These are phyloP conservation scores for Heliconius aoede DNA, from an alignment of 2,888 invertebrate genomes.

Conservation along the genomic window DNA sequence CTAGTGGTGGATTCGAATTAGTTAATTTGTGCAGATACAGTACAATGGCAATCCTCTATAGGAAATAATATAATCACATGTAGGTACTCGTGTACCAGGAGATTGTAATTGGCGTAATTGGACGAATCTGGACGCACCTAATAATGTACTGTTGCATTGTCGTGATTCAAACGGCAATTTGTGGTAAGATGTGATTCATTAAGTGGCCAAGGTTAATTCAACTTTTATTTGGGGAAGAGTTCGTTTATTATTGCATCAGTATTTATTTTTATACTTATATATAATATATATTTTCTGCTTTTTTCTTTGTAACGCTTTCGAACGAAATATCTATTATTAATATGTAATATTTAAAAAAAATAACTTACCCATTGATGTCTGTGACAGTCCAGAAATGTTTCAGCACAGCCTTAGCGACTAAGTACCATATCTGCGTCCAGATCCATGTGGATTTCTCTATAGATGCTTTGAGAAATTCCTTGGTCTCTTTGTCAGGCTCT, in stretches of 20 bases:
- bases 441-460: slow-evolving; percentile 93
- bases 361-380: slow-evolving; percentile 96
- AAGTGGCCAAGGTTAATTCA: slow-evolving; percentile 42
- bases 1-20: slow-evolving; percentile 69
- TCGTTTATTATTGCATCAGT: no score
- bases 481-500: slow-evolving; percentile 88
- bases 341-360: neutral
- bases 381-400: slow-evolving; percentile 97
- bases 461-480: slow-evolving; percentile 88
- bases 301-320: neutral
- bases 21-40: slow-evolving; percentile 82
- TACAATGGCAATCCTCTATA: slow-evolving; percentile 71
- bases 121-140: slow-evolving; percentile 81
- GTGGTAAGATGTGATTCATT: slow-evolving; percentile 79
- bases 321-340: no score
- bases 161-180: slow-evolving; percentile 80
- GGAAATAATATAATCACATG: slow-evolving; percentile 76
- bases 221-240: slow-evolving; percentile 33
- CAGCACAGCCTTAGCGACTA: slow-evolving; percentile 92
- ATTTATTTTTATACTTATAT: no score
- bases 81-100: slow-evolving; percentile 69
- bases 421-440: slow-evolving; percentile 95
- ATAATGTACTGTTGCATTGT: slow-evolving; percentile 75
- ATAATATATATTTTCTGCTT: no score
- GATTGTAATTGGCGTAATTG: slow-evolving; percentile 83